Percentiles rank a stretch among this genome's conserved stretches.
phyloP scores from a whole-genome alignment of 2,113 vertebrate species.

The Gadus macrocephalus region DNA sequence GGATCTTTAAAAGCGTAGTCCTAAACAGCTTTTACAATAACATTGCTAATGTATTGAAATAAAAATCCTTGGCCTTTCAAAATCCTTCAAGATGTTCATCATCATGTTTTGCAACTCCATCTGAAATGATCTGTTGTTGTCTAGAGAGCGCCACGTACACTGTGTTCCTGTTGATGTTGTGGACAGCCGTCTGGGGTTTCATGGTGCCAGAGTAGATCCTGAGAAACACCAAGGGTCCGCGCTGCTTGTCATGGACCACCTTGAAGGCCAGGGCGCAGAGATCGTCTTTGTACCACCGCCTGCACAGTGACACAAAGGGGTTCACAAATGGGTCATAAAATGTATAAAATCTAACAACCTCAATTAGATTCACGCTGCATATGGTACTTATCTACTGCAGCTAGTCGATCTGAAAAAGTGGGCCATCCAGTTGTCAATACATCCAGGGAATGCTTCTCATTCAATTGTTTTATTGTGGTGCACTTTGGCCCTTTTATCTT shows the following conservation, averaged over 20 bases:
- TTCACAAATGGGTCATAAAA: too few relatives aligned
- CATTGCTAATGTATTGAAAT: too few relatives aligned
- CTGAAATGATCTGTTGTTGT: background rate
- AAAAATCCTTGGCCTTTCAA: too few relatives aligned
- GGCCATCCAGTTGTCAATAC: too few relatives aligned
- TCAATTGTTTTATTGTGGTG: too few relatives aligned
- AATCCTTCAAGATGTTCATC: too few relatives aligned
- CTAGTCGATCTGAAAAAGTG: background rate
- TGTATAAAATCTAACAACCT: constrained; percentile 14
- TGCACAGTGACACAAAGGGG: constrained; percentile 48
- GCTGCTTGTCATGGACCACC: constrained; percentile 93
- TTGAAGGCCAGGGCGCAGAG: constrained; percentile 94
- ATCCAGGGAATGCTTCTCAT: too few relatives aligned
- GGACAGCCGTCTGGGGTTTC: constrained; percentile 84
- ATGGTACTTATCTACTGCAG: too few relatives aligned
- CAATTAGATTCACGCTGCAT: background rate
- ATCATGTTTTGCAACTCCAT: background rate
- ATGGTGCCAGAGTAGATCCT: constrained; percentile 90
- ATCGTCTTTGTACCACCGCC: constrained; percentile 87
- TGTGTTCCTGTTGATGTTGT: constrained; percentile 90
- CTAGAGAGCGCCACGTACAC: constrained; percentile 71
- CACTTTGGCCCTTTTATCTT: too few relatives aligned
- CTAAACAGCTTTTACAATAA: too few relatives aligned
- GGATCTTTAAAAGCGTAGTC: too few relatives aligned
- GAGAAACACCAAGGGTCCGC: constrained; percentile 90